Base-by-base conservation (phyloP, 2,113 vertebrate species). In the Tupaia chinensis region DNA sequence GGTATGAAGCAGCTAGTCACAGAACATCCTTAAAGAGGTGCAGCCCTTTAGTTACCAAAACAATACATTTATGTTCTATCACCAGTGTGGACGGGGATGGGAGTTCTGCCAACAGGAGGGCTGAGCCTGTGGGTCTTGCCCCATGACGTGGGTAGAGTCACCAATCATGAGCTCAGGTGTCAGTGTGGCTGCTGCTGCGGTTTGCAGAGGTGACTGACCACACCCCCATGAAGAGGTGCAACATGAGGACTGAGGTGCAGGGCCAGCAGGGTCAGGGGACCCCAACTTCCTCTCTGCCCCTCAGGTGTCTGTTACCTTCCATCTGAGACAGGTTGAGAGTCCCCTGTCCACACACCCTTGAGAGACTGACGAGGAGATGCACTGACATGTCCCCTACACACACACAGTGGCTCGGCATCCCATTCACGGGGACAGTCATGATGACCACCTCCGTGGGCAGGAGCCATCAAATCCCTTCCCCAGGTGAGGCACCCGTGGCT, bases 351-450 rank as follows among this genome's bases (percentile, higher is more conserved):
- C 27, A 81, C n/a, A 70, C 8, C 34, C 77, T 23, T 11, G 2
- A 56, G 77, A 95, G 68, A 73, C 77, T 60, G 66, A 29, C 56
- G 54, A 73, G 58, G 73, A 32, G n/a, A 58, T 44, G 20, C 29
- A 7, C 5, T 12, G 54, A 78, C 22, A 89, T 27, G 61, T 22
- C 56, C 25, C 32, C 60, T 29, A 2, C n/a, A 32, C 10, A 16
- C 25, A 58, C 58, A 20, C 25, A 54, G 29, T 7, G 29, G 20
- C 20, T 61, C 16, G 3, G 19, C 0, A 0, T 19, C n/a, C 9
- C 5, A 0, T 56, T 76, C 60, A 19, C 23, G 7, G 8, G 27
- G 56, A 60, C 17, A 1, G 20, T 58, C 32, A 44, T 63, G 53
- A 1, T 12, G 5, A 44, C 54, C 76, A 89, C 44, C 7, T 17